Evolutionary conservation across 2,888 invertebrate species (phyloP).

Genomic region (Athripsodes cinereus): DNA sequence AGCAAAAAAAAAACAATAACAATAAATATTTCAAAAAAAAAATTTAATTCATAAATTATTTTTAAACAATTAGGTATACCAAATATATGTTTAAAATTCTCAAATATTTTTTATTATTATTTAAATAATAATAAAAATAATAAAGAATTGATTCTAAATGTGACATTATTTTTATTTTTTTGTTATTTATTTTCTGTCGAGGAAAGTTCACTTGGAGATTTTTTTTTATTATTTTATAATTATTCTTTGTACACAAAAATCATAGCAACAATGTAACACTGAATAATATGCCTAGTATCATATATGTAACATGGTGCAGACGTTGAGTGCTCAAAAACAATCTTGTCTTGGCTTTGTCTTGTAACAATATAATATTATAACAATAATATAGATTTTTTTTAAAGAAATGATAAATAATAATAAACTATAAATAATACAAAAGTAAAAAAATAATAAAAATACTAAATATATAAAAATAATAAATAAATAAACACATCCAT

Average conservation of each 20-base stretch:
- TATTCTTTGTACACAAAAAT: not conserved
- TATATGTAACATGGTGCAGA: constrained; percentile 23
- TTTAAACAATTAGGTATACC: too few relatives aligned
- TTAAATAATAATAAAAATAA: too few relatives aligned
- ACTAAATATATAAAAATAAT: constrained; percentile 26
- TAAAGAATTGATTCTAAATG: too few relatives aligned
- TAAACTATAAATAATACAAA: constrained; percentile 12
- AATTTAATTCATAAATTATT: too few relatives aligned
- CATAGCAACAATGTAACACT: constrained; percentile 9
- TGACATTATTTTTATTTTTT: not conserved
- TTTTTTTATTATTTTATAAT: too few relatives aligned
- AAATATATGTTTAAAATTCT: too few relatives aligned
- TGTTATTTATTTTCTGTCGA: not conserved
- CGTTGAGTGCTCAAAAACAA: constrained; percentile 27
- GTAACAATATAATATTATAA: constrained; percentile 21
- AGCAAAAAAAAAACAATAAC: too few relatives aligned
- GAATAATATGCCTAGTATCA: too few relatives aligned
- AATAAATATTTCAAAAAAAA: too few relatives aligned
- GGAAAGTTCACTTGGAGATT: too few relatives aligned
- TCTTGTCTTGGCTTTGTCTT: constrained; percentile 28
- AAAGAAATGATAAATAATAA: constrained; percentile 11
- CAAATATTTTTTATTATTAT: too few relatives aligned
- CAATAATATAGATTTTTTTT: not conserved
- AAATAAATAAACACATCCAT: constrained; percentile 29
- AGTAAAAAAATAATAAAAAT: constrained; percentile 26